Percentiles rank a stretch among this genome's conserved stretches.
phyloP scores from a whole-genome alignment of 2,888 invertebrate species.

The Lamellibrachia satsuma region DNA sequence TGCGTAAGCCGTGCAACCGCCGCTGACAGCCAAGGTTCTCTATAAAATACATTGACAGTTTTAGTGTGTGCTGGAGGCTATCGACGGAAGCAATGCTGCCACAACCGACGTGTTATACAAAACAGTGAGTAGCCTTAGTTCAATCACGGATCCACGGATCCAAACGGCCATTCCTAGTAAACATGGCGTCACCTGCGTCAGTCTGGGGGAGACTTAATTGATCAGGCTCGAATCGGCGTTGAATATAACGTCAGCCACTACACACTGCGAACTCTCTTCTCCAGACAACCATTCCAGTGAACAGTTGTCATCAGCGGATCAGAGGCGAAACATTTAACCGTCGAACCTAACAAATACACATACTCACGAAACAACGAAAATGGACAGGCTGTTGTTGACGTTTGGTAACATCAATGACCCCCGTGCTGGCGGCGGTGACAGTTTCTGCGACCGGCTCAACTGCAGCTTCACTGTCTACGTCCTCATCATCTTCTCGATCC shows the following conservation, averaged over 20 bases:
- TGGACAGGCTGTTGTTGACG: not conserved
- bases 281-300: not conserved
- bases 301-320: not conserved
- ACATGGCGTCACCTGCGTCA: not conserved
- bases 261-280: not conserved
- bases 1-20: not conserved
- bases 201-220: not conserved
- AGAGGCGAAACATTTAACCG: not conserved
- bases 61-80: not conserved
- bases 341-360: not conserved
- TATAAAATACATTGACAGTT: not conserved
- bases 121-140: not conserved
- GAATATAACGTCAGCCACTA: not conserved
- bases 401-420: conserved; percentile 26
- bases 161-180: not conserved
- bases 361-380: not conserved
- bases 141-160: not conserved
- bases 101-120: not conserved
- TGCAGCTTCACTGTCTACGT: conserved; percentile 37
- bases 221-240: not conserved
- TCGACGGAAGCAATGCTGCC: not conserved
- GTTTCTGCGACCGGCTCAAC: conserved; percentile 38
- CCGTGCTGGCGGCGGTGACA: conserved; percentile 35
- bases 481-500: conserved; percentile 31
- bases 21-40: not conserved